A percentile compares a stretch with the other conserved stretches of the same genome.
Conservation (phyloP, 1,140 invertebrate species). For the Bombus huntii region DNA sequence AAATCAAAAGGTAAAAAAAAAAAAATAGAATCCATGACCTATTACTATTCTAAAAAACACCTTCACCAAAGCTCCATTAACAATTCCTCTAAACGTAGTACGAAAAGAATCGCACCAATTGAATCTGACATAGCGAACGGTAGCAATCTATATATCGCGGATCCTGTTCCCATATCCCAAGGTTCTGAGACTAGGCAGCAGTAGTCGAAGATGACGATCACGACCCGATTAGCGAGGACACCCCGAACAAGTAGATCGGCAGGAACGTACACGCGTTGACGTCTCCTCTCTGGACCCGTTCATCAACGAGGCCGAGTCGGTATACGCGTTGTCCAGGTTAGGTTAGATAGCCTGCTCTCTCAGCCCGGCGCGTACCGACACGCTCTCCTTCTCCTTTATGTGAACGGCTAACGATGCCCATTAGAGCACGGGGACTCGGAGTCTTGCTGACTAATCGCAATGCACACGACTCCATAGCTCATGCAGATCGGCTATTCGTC, state of each 20-base stretch:
- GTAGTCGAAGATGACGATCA: slow-evolving; percentile 59
- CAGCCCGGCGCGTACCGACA: slow-evolving; percentile 51
- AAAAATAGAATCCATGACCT: no score
- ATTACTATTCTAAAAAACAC: no score
- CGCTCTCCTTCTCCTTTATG: slow-evolving; percentile 65
- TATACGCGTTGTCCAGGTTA: slow-evolving; percentile 45
- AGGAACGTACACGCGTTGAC: slow-evolving; percentile 37
- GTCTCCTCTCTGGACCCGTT: slow-evolving; percentile 39
- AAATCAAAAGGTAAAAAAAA: no score
- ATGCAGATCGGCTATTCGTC: slow-evolving; percentile 80
- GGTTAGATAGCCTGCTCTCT: neutral
- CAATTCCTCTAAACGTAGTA: no score
- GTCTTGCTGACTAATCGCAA: slow-evolving; percentile 79
- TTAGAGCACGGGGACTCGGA: slow-evolving; percentile 76
- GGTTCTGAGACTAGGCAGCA: slow-evolving; percentile 32
- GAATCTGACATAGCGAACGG: neutral
- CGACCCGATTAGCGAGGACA: slow-evolving; percentile 63
- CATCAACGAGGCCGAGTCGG: slow-evolving; percentile 21
- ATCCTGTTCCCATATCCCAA: slow-evolving; percentile 3
- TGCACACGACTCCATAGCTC: slow-evolving; percentile 77
- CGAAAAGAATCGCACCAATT: no score
- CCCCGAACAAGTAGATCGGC: slow-evolving; percentile 46
- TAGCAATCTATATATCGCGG: neutral
- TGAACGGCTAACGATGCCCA: slow-evolving; percentile 80
- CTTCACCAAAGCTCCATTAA: no score